Conservation (phyloP, 1,140 invertebrate genomes). For the Wasmannia auropunctata region DNA sequence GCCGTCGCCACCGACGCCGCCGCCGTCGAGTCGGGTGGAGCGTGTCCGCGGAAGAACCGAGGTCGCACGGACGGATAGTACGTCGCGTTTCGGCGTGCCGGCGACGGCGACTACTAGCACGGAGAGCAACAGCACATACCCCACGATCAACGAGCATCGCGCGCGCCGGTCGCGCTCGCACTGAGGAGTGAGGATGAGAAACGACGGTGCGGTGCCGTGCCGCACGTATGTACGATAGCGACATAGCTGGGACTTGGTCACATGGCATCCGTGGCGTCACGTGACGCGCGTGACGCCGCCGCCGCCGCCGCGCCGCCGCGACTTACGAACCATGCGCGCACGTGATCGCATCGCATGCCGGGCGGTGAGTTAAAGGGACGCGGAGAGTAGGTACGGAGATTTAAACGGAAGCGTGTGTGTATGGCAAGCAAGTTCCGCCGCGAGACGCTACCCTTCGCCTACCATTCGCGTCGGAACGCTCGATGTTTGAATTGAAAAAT, state of each 20-base stretch:
- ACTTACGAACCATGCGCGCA: conserved; percentile 44
- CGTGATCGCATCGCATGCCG: too few relatives aligned
- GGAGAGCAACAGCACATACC: neutral
- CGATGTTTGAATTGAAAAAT: neutral
- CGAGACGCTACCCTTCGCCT: neutral
- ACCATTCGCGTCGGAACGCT: too few relatives aligned
- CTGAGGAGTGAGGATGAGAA: conserved; percentile 33
- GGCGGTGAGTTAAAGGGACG: conserved; percentile 37
- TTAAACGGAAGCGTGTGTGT: conserved; percentile 18
- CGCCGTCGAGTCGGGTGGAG: too few relatives aligned
- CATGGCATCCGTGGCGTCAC: conserved; percentile 39
- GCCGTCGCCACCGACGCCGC: too few relatives aligned
- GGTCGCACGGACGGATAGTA: conserved; percentile 37
- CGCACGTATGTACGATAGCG: conserved; percentile 28
- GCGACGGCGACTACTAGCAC: neutral
- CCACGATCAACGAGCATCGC: neutral
- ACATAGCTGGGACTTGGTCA: conserved; percentile 19
- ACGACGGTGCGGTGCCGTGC: neutral
- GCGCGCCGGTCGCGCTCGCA: conserved; percentile 50
- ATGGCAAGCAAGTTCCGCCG: neutral
- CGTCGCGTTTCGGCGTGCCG: conserved; percentile 34
- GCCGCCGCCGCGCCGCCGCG: too few relatives aligned
- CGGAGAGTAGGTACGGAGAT: neutral
- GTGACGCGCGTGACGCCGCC: conserved; percentile 33
- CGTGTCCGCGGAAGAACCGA: conserved; percentile 3